These are phyloP conservation scores for Leptobrachium ailaonicum DNA, from an alignment of 2,113 vertebrate genomes.

Conservation along the genomic window DNA sequence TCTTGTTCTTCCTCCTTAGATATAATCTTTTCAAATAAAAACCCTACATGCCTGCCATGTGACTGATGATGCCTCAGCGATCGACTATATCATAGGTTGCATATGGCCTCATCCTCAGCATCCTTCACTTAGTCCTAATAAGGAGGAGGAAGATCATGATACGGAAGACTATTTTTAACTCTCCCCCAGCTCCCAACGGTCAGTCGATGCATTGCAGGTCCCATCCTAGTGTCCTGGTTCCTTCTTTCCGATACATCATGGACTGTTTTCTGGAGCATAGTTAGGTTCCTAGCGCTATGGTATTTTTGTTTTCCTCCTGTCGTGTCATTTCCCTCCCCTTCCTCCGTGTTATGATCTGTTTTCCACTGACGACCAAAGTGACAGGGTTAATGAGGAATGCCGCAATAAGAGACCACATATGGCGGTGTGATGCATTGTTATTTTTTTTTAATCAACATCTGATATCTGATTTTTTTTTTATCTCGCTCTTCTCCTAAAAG, in stretches of 20 bases:
- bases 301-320: background rate
- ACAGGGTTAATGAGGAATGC: background rate
- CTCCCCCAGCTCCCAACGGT: background rate
- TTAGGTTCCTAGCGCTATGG: background rate
- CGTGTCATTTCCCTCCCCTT: no score
- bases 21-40: background rate
- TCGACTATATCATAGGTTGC: background rate
- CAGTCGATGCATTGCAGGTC: background rate
- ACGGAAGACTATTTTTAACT: background rate
- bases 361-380: background rate
- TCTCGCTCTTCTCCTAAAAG: background rate
- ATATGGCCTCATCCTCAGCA: slow-evolving; percentile 2
- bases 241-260: background rate
- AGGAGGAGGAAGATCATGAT: background rate
- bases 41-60: background rate
- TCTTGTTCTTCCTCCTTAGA: background rate
- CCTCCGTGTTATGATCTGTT: background rate
- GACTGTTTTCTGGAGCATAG: background rate
- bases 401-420: slow-evolving; percentile 10
- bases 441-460: background rate
- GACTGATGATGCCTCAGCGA: background rate
- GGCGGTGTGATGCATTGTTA: background rate
- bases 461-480: background rate
- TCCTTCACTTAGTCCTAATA: background rate
- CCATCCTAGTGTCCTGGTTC: background rate